A percentile compares a stretch with the other conserved stretches of the same genome.
Evolutionary conservation across 2,888 invertebrate genomes (phyloP).

Genomic region (Tanypteryx hageni): DNA sequence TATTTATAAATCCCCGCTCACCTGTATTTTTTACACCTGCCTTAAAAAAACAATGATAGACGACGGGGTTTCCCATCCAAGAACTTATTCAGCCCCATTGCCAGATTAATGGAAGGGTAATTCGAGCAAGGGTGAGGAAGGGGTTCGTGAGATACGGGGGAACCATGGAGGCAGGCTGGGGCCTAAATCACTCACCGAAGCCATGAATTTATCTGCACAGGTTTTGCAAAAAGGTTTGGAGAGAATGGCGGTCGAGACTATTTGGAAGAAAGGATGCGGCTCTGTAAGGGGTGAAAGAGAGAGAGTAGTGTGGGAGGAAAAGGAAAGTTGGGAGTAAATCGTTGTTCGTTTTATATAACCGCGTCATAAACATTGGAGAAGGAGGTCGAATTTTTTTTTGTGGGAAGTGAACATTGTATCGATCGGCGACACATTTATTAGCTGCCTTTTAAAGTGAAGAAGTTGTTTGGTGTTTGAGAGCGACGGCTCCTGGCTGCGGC

Average conservation of each 20-base stretch:
- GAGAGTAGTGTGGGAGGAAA: not conserved
- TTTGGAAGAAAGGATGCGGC: not conserved
- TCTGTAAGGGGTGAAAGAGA: not conserved
- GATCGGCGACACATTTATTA: constrained; percentile 7
- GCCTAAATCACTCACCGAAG: not conserved
- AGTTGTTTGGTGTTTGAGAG: not conserved
- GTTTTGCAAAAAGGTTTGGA: not conserved
- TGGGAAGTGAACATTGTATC: not conserved
- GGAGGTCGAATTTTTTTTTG: not conserved
- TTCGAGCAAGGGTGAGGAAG: not conserved
- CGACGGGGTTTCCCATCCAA: not conserved
- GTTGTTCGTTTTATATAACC: not conserved
- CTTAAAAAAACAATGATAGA: not conserved
- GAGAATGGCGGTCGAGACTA: not conserved
- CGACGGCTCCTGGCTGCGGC: not conserved
- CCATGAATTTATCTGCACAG: constrained; percentile 15
- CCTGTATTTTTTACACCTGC: not conserved
- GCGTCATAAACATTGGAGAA: not conserved
- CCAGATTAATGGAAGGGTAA: not conserved
- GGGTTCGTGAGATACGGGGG: not conserved
- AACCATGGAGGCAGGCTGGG: not conserved
- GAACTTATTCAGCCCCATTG: not conserved
- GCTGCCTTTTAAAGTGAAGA: not conserved
- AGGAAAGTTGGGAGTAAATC: not conserved
- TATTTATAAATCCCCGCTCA: not conserved